A percentile compares a stretch with the other conserved stretches of the same genome.
Evolutionary conservation across 37 sponge, comb jelly and placozoan genomes (phyloP).

Genomic region (Spongia lamella): DNA sequence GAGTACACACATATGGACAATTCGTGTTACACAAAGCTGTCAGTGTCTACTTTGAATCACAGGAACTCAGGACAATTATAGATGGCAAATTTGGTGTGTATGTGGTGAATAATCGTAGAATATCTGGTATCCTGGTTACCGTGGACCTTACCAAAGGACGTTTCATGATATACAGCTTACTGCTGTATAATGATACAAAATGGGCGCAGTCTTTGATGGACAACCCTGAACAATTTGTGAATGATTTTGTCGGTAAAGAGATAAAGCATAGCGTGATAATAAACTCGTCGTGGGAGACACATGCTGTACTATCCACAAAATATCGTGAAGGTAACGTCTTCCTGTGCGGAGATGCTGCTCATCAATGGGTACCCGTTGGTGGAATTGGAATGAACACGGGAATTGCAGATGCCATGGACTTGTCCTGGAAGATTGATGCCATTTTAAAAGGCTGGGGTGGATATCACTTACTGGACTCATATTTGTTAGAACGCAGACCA

Average conservation of each 20-base stretch:
- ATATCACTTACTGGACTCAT: slow-evolving; percentile 57
- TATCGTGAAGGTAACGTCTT: slow-evolving; percentile 64
- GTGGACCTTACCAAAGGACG: slow-evolving; percentile 29
- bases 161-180: slow-evolving; percentile 24
- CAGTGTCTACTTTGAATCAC: slow-evolving; percentile 52
- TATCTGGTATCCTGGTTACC: slow-evolving; percentile 10
- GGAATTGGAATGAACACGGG: slow-evolving; percentile 85
- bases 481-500: slow-evolving; percentile 48
- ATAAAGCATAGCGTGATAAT: slow-evolving; percentile 31
- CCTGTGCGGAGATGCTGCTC: slow-evolving; percentile 78
- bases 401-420: slow-evolving; percentile 56
- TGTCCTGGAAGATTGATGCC: slow-evolving; percentile 80
- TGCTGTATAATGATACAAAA: slow-evolving; percentile 6
- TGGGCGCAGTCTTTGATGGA: slow-evolving; percentile 26
- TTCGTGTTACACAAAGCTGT: slow-evolving; percentile 54
- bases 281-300: slow-evolving; percentile 55
- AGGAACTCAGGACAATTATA: slow-evolving; percentile 32
- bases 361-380: slow-evolving; percentile 82
- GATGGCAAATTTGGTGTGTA: slow-evolving; percentile 17
- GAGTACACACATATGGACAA: slow-evolving; percentile 58
- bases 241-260: slow-evolving; percentile 30
- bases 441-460: slow-evolving; percentile 72
- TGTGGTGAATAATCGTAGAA: slow-evolving; percentile 1
- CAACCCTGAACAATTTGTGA: slow-evolving; percentile 7
- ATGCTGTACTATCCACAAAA: slow-evolving; percentile 56